A percentile compares a stretch with the other conserved stretches of the same genome.
These are phyloP conservation scores for Rhagologus leucostigma DNA, from an alignment of 2,113 vertebrate species.

Conservation along the genomic window DNA sequence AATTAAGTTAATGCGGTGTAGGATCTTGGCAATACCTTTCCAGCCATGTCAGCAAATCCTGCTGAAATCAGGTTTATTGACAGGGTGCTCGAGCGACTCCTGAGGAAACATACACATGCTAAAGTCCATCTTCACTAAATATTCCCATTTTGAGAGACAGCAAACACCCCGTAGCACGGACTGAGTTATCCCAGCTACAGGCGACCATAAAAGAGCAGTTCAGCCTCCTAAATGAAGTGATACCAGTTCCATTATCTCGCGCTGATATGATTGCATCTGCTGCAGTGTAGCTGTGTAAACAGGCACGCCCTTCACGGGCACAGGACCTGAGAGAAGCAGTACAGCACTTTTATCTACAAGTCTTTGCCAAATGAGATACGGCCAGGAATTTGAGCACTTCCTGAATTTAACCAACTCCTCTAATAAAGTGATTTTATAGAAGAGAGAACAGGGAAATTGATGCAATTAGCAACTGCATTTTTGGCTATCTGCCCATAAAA, in stretches of 20 bases:
- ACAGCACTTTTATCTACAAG: neutral
- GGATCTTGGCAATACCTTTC: neutral
- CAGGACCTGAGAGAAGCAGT: neutral
- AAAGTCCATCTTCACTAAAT: neutral
- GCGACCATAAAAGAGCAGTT: neutral
- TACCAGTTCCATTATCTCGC: neutral
- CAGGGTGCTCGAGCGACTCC: neutral
- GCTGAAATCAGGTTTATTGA: neutral
- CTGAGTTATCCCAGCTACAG: neutral
- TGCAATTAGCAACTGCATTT: slow-evolving; percentile 1
- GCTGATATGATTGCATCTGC: neutral
- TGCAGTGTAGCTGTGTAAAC: neutral
- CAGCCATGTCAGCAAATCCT: neutral
- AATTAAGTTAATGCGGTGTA: neutral
- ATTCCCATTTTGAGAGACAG: neutral
- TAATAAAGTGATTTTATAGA: slow-evolving; percentile 40
- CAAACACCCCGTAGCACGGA: neutral
- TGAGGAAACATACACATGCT: neutral
- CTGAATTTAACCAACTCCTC: slow-evolving; percentile 30
- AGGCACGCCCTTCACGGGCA: neutral
- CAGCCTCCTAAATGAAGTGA: neutral
- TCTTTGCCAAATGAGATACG: neutral
- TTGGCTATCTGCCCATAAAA: slow-evolving; percentile 2
- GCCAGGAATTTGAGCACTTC: neutral
- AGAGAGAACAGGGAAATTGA: neutral